These are phyloP conservation scores for Meghimatium bilineatum DNA, from an alignment of 2,888 invertebrate species.

Conservation along the genomic window DNA sequence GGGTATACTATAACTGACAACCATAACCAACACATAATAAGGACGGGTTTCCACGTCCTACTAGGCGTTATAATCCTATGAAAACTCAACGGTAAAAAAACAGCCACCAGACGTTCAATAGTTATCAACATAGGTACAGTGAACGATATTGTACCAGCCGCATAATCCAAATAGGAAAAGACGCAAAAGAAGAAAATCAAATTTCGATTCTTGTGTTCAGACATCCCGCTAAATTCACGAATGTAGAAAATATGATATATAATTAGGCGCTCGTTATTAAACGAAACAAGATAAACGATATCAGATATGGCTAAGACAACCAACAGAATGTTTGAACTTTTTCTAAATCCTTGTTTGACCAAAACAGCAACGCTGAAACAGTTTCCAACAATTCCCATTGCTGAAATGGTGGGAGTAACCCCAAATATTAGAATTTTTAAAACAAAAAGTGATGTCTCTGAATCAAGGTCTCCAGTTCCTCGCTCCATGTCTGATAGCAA, in stretches of 20 bases:
- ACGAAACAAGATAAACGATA: not conserved
- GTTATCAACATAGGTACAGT: slow-evolving; percentile 27
- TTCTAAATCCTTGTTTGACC: not conserved
- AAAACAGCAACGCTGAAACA: slow-evolving; percentile 1
- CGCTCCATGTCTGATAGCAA: not conserved
- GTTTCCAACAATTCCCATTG: slow-evolving; percentile 24
- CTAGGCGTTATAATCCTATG: slow-evolving; percentile 9
- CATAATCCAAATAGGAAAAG: slow-evolving; percentile 14
- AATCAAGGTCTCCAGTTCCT: not conserved
- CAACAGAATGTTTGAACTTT: slow-evolving; percentile 27
- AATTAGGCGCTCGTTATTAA: slow-evolving; percentile 14
- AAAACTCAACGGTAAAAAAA: not conserved
- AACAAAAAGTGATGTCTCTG: not conserved
- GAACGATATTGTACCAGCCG: not conserved
- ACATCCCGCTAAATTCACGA: not conserved
- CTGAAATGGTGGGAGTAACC: not conserved
- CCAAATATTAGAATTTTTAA: slow-evolving; percentile 18
- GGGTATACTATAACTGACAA: slow-evolving; percentile 3
- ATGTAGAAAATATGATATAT: not conserved
- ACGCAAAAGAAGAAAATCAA: not conserved
- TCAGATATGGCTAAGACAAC: slow-evolving; percentile 9
- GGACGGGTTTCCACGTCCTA: slow-evolving; percentile 6
- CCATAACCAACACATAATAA: not conserved
- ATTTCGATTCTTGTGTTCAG: not conserved
- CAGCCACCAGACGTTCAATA: slow-evolving; percentile 18